These are phyloP conservation scores for Myopa tessellatipennis DNA, from an alignment of 2,888 invertebrate genomes.

Conservation along the genomic window DNA sequence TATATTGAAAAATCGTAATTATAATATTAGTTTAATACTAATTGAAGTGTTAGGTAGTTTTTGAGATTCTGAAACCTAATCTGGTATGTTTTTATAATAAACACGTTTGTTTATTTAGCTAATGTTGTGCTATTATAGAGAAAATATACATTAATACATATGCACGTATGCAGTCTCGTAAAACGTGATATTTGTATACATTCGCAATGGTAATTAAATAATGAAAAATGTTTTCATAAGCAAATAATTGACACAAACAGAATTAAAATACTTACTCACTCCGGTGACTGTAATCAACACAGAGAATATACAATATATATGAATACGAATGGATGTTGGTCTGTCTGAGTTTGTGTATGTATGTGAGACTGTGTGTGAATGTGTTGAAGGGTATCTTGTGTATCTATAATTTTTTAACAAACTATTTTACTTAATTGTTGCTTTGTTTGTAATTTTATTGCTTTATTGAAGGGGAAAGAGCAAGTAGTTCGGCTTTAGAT, in stretches of 20 bases:
- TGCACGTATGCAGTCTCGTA: background rate
- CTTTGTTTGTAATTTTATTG: background rate
- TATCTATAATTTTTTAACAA: background rate
- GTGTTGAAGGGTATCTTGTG: background rate
- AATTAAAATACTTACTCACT: constrained; percentile 17
- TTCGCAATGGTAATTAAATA: background rate
- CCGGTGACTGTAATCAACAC: background rate
- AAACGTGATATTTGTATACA: background rate
- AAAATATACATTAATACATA: background rate
- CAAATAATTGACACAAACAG: constrained; percentile 15
- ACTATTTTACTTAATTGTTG: constrained; percentile 4
- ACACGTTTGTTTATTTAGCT: background rate
- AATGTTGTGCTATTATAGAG: background rate
- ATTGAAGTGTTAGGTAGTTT: too few species aligned
- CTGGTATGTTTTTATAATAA: too few species aligned
- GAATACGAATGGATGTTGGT: background rate
- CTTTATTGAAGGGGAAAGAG: background rate
- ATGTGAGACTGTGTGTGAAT: background rate
- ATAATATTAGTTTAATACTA: too few species aligned
- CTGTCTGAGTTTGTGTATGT: background rate
- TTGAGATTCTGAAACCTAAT: too few species aligned
- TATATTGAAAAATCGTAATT: too few species aligned
- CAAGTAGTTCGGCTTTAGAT: background rate
- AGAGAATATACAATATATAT: too few species aligned
- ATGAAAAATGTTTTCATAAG: constrained; percentile 17